Conservation (phyloP, 2,113 vertebrate species). For the Ploceus nigricollis region DNA sequence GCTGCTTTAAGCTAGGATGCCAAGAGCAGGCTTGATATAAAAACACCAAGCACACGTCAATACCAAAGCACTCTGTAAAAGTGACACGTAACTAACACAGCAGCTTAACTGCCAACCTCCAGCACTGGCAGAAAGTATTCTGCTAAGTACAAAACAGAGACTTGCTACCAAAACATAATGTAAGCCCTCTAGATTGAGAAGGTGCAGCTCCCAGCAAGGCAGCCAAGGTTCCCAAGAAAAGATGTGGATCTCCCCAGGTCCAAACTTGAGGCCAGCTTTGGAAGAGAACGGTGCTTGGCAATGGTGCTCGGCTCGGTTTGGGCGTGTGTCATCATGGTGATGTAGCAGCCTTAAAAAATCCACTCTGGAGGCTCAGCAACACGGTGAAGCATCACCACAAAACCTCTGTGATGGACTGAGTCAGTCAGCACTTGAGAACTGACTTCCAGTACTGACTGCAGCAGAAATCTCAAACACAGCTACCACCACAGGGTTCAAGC, state of each 20-base stretch:
- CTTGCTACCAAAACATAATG: neutral
- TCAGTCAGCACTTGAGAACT: neutral
- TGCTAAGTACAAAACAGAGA: neutral
- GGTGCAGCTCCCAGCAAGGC: neutral
- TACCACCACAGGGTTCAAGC: accelerated
- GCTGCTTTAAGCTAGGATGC: neutral
- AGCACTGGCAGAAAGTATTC: neutral
- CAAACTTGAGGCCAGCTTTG: neutral
- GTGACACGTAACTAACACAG: neutral
- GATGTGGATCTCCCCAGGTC: accelerated
- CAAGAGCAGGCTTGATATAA: neutral
- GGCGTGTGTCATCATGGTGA: accelerated
- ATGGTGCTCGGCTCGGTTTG: accelerated
- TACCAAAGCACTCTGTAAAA: neutral
- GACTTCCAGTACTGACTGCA: accelerated
- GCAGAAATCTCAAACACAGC: neutral
- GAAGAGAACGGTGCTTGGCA: accelerated
- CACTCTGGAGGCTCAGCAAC: neutral
- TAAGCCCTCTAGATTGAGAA: neutral
- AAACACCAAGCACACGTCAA: neutral
- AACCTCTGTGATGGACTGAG: neutral
- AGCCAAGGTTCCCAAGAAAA: neutral
- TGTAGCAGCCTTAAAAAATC: neutral
- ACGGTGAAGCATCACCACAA: neutral
- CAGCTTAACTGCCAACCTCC: neutral